Base-by-base conservation (phyloP, 2,888 invertebrate genomes). In the Nomada fabriciana region DNA sequence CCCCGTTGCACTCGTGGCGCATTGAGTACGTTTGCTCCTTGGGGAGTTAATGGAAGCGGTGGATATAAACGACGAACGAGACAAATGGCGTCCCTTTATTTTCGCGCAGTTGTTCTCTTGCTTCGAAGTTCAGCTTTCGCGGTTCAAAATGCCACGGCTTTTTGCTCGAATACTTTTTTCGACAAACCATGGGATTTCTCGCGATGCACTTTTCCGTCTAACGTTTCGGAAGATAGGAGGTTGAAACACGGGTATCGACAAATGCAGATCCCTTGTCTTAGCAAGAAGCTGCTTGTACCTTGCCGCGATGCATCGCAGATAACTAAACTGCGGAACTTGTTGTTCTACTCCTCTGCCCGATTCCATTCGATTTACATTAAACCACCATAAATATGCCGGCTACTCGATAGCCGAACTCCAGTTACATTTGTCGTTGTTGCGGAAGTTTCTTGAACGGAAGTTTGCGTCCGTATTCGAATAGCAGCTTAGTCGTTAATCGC, bases 341-440 rank as follows among this genome's bases (percentile, higher is more conserved):
- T 68, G 71, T 52, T 47, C 67, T 29, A 74, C 71, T 76, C 52
- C 42, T 36, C 29, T 55, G n/a, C 63, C 20, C 57, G 50, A 55
- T 63, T 73, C 69, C 67, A 59, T 77, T 76, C 65, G 63, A 85
- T 72, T 86, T 85, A 59, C 81, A 78, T 83, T 81, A 76, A 61
- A 85, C 53, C 60, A 52, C 20, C 59, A 64, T 83, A 80, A 80
- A 82, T 67, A 77, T 65, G 36, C 57, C 53, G 55, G 55, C 50
- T 36, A 59, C 68, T 84, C 74, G 79, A 79, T 77, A 63, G 67
- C 53, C 68, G 25, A 72, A 75, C 61, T 71, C 68, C 57, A 57
- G 69, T 79, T 80, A 76, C 79, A 76, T 80, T 76, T 76, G 76
- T 76, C 84, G 73, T 61, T 71, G 70, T 76, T 71, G 55, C 60